Evolutionary conservation across 2,888 invertebrate genomes (phyloP), one percentile per base, ranked within the genome.

Genomic region (Brachypterus glaber): DNA sequence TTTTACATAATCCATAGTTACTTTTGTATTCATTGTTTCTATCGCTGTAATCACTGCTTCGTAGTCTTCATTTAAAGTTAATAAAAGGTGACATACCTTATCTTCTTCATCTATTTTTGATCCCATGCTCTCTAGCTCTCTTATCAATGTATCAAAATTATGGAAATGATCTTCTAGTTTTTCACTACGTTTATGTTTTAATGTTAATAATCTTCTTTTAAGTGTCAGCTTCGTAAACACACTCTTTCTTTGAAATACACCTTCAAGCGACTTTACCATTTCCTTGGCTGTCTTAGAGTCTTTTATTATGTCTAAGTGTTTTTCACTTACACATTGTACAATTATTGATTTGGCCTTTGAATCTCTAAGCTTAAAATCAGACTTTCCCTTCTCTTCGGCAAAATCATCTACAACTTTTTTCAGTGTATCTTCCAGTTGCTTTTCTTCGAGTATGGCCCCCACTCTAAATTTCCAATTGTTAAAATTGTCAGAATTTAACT

Each of bases 241-340:
- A 33, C 48, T 50, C 44, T 46, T 51, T 37, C 45, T 41, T 40
- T 47, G 35, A 27, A 50, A 50, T 3, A 45, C 41, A 43, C 38
- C 45, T 35, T 47, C 35, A 17, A 49, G 36, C 5, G 34, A n/a
- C 30, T 31, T 37, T 16, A 45, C 32, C 52, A 48, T 49, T 29
- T 40, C 30, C 24, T 45, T 36, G 16, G 44, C 37, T 15, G 41
- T 47, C 35, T 37, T 47, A 18, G 46, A 17, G 38, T 48, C 48
- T 42, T 49, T 51, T 11, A 53, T 33, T 5, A 42, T 29, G 13
- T 51, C 47, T 11, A 53, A 32, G 31, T 51, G 46, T 41, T 49
- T 51, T 27, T 51, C 50, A 9, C 43, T 40, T 14, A 50, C 31
- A 40, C 46, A 51, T 25, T 50, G 48, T 24, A 49, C 39, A 9